phyloP scores from a whole-genome alignment of 2,113 vertebrate species.

The Brachypteracias leptosomus region DNA sequence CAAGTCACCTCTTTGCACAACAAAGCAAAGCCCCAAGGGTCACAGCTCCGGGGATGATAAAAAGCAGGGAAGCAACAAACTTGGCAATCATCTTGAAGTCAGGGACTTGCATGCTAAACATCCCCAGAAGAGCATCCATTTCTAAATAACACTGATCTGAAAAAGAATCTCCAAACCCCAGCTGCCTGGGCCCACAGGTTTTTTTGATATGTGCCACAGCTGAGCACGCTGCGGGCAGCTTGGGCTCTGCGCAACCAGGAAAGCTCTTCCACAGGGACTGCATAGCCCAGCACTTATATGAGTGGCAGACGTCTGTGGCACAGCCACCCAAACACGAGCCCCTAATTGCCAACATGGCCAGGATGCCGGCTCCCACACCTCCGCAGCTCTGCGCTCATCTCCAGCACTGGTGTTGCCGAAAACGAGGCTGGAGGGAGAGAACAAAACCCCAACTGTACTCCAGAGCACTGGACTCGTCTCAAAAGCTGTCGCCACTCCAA shows the following conservation, averaged over 20 bases:
- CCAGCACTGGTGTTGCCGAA: background rate
- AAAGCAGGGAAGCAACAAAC: background rate
- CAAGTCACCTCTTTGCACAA: background rate
- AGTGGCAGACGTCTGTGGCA: background rate
- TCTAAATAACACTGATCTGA: background rate
- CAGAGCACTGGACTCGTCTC: background rate
- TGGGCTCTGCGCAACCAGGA: background rate
- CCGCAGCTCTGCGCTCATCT: background rate
- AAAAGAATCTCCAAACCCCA: background rate
- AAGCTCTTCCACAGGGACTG: background rate
- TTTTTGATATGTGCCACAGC: background rate
- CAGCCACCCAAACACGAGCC: background rate
- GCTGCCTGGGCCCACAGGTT: background rate
- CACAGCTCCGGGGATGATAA: rapidly evolving
- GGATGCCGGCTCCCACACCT: background rate
- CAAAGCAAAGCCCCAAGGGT: background rate
- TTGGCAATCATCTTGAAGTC: background rate
- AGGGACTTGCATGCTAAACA: background rate
- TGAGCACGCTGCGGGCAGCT: background rate
- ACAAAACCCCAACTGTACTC: background rate
- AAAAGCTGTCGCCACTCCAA: slow-evolving; percentile 8
- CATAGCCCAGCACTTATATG: background rate
- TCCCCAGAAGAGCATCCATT: background rate
- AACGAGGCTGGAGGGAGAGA: background rate
- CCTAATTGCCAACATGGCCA: rapidly evolving